Evolutionary conservation across 2,113 vertebrate genomes (phyloP), one percentile per base, ranked within the genome.

Genomic region (Mesembrinibis cayennensis): DNA sequence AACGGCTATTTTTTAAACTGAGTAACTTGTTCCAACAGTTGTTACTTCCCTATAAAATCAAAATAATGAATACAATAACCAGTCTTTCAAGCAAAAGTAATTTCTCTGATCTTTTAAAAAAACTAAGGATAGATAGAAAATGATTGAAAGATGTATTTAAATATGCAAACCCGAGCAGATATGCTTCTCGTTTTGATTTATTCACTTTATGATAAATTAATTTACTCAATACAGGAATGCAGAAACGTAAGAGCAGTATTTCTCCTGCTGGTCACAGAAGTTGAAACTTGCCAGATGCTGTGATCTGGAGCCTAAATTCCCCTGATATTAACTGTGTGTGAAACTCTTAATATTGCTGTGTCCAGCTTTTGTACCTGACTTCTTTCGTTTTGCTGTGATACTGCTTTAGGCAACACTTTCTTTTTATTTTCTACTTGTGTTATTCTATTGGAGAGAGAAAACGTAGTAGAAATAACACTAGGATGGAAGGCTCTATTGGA

Each of bases 271-370:
- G 89, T 91, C 93, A 98, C 95, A 97, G 96, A 98, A 93, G 90
- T 96, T 99, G 99, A 99, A 98, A 98, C 98, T 99, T 99, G 97
- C 99, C 99, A 99, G 99, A 99, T 99, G 98, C 98, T 97, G 84
- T 78, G 98, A 98, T 98, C 98, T 98, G 98, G 96, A 98, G 97
- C 87, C 96, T 98, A 94, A 98, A 98, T 98, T 99, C 98, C 98
- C 98, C 96, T 97, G 97, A 95, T 96, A 94, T 80, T 92, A 96
- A 97, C 98, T 96, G 97, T 98, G 98, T 98, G 98, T 98, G 98
- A 98, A 98, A 98, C 97, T 98, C 97, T 97, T 98, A 98, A 97
- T 98, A 97, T 94, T 94, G 95, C 97, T 96, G 97, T 98, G 97
- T 97, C 92, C 96, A 93, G 97, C 92, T 97, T 93, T 98, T 95